Evolutionary conservation across 2,888 invertebrate species (phyloP), one percentile per base, ranked within the genome.

Genomic region (Mythimna lalbum): DNA sequence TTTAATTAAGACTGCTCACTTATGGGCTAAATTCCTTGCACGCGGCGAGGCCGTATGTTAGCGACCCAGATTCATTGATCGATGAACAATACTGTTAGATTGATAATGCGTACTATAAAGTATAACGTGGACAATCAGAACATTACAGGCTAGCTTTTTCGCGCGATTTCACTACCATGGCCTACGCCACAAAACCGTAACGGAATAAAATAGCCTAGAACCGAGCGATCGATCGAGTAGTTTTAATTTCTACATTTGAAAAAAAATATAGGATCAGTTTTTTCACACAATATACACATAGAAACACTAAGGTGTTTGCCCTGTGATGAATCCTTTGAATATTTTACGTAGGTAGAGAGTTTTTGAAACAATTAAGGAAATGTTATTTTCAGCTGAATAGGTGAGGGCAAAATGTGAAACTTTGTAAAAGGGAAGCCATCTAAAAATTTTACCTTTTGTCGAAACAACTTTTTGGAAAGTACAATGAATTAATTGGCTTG

Each of bases 21-120:
- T 69, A 60, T 62, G 71, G 63, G 36, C 82, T 69, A 56, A 73
- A 82, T 82, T 72, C 84, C 82, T 79, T 70, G 74, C 63, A 78
- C 70, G 77, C 75, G 65, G 19, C 64, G 73, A 59, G 68, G 69
- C 71, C 69, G 78, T 61, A 62, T 64, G 62, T 66, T 53, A 50
- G 36, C 71, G 83, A 78, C 83, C 83, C 63, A 85, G 78, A 78
- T 83, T 80, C 75, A 72, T 65, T 74, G 81, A 80, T 83, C 75
- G 85, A 85, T 83, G 70, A 78, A 83, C 71, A 82, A 78, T 85
- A 53, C 69, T 80, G 67, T 62, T 73, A 76, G 53, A 72, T 73
- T 69, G 31, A 68, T 82, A 71, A 56, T 73, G 59, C 23, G 65
- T 67, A 52, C 56, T 53, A 19, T 50, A 57, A 39, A 68, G 66